These are phyloP conservation scores for Hippocampus guttulatus DNA, from an alignment of 2,113 vertebrate species.

Conservation along the genomic window DNA sequence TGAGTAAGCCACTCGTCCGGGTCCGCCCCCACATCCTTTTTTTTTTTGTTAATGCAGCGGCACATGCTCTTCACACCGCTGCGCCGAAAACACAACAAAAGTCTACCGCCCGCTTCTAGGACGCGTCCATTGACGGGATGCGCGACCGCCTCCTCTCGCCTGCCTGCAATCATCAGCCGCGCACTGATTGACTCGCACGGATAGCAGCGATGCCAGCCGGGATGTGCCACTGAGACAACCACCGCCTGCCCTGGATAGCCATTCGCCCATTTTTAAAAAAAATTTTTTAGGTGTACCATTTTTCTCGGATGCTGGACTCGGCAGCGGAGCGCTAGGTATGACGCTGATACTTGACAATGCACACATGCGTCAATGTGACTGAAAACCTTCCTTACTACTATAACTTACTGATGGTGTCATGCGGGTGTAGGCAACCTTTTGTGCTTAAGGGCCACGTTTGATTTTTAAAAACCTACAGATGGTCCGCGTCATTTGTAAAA, in stretches of 20 bases:
- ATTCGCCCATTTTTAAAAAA: constrained; percentile 14
- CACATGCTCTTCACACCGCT: constrained; percentile 10
- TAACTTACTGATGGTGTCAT: not conserved
- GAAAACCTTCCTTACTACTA: not conserved
- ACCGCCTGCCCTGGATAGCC: constrained; percentile 22
- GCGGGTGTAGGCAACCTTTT: not conserved
- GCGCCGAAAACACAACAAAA: constrained; percentile 31
- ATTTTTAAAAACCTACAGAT: too few species aligned
- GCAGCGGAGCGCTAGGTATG: constrained; percentile 68
- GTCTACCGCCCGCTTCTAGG: constrained; percentile 35
- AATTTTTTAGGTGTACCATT: constrained; percentile 7
- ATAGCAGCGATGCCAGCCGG: constrained; percentile 24
- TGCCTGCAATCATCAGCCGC: constrained; percentile 27
- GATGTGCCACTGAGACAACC: constrained; percentile 41
- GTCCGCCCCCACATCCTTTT: constrained; percentile 76
- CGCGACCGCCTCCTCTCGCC: constrained; percentile 28
- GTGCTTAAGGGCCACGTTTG: not conserved
- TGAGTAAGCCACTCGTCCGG: constrained; percentile 61
- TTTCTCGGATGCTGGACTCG: constrained; percentile 57
- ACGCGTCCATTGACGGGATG: constrained; percentile 35
- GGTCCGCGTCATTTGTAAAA: not conserved
- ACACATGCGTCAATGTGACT: not conserved
- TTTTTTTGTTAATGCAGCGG: not conserved
- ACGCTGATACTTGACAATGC: constrained; percentile 14
- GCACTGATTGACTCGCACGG: constrained; percentile 33